Evolutionary conservation across 1,140 invertebrate genomes (phyloP).

Genomic region (Nylanderia fulva): DNA sequence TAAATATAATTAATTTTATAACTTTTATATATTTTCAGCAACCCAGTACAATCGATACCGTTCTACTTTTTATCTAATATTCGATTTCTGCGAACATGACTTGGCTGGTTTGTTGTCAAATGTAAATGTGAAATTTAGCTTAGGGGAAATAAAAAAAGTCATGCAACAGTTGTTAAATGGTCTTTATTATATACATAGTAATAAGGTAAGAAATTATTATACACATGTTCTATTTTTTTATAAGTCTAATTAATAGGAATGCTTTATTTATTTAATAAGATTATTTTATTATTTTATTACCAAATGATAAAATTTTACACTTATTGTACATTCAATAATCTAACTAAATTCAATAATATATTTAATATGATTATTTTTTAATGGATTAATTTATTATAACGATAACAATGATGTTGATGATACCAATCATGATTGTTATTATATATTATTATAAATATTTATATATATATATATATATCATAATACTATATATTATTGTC

Average conservation of each 20-base stretch:
- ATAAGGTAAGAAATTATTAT: slow-evolving; percentile 89
- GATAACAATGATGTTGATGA: no score
- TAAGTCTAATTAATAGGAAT: not conserved
- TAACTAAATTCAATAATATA: no score
- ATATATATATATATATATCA: no score
- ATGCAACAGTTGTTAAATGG: slow-evolving; percentile 99
- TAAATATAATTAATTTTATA: slow-evolving; percentile 40
- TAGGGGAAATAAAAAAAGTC: slow-evolving; percentile 99
- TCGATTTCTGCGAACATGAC: slow-evolving; percentile 99
- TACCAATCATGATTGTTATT: no score
- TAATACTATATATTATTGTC: not conserved
- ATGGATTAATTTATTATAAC: not conserved
- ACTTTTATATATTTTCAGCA: slow-evolving; percentile 86
- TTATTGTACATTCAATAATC: not conserved
- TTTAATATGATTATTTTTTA: not conserved
- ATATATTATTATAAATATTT: no score
- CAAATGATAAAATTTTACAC: not conserved
- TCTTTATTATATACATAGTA: slow-evolving; percentile 98
- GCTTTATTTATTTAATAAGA: no score
- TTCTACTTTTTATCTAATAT: slow-evolving; percentile 98
- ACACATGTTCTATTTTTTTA: not conserved
- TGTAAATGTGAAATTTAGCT: slow-evolving; percentile 97
- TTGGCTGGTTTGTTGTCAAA: slow-evolving; percentile 98
- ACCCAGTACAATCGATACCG: slow-evolving; percentile 94
- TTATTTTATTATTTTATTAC: not conserved